Evolutionary conservation across 23 tunicate species (phyloP).

Genomic region (Trididemnum nubilum): DNA sequence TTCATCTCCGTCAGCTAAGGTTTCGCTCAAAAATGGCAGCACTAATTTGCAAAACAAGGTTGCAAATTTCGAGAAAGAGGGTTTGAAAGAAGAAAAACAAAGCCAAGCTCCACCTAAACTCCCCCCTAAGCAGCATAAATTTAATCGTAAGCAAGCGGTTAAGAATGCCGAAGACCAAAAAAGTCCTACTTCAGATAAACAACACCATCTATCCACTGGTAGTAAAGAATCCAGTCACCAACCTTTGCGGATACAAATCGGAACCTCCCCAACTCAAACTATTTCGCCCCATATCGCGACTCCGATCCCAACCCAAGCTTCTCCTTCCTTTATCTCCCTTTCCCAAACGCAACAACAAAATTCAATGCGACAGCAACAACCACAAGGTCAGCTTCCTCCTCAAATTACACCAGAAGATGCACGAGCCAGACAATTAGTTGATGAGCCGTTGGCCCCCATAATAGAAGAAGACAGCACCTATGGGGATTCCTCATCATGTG

Average conservation of each 20-base stretch:
- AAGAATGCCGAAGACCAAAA: conserved; percentile 15
- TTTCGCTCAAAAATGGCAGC: no score
- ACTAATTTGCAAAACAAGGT: conserved; percentile 42
- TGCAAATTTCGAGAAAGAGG: conserved; percentile 49
- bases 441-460: conserved; percentile 92
- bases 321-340: neutral
- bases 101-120: conserved; percentile 58
- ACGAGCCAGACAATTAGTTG: conserved; percentile 68
- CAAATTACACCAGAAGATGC: conserved; percentile 31
- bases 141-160: conserved; percentile 33
- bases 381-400: neutral
- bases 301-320: conserved; percentile 31
- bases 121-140: conserved; percentile 68
- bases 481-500: conserved; percentile 65
- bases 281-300: conserved; percentile 26
- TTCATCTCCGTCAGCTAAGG: neutral
- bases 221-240: neutral
- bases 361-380: neutral
- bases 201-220: neutral
- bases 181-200: neutral
- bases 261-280: neutral
- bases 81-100: conserved; percentile 1
- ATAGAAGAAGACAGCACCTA: conserved; percentile 80
- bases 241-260: neutral
- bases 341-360: neutral